Evolutionary conservation across 2,888 invertebrate genomes (phyloP), one percentile per base, ranked within the genome.

Genomic region (Leptura quadrifasciata): DNA sequence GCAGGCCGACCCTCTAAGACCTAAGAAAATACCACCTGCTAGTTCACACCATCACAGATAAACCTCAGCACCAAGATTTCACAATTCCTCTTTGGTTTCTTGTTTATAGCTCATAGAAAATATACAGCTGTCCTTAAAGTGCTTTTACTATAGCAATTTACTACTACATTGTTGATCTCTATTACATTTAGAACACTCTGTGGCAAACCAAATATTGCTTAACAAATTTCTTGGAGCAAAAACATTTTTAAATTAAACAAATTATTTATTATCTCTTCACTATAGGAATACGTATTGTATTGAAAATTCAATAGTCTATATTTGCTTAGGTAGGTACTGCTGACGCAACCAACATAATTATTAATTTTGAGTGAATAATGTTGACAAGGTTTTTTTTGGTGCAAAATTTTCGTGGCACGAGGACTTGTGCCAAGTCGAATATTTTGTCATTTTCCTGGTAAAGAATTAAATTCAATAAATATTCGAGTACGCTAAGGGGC

Each of bases 21-120:
- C 84, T 85, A 85, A 85, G 85, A 85, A 86, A 84, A 86, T 84
- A 85, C 81, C 87, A 87, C 82, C 86, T 87, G 87, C 77, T 75
- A 76, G 84, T 86, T 87, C 86, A 82, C 86, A 86, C 85, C 86
- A 84, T 86, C 84, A 82, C 81, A 82, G 84, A 82, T 80, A 87
- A 88, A 88, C 88, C 88, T 88, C 88, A 84, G 88, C 85, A 83
- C 84, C 77, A 86, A 86, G 87, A 87, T 88, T 87, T 87, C 86
- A 84, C 84, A 84, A 86, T 86, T 86, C 84, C 85, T 83, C 83
- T 82, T 76, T 82, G 85, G 83, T 85, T 85, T 85, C 85, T 85
- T 84, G 84, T 85, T 86, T 85, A 85, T 83, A 79, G 85, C 81
- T 80, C 83, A 79, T 83, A 81, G 81, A 82, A 85, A 82, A 84